Conservation (phyloP, 2,113 vertebrate genomes). For the Oreotrochilus melanogaster region DNA sequence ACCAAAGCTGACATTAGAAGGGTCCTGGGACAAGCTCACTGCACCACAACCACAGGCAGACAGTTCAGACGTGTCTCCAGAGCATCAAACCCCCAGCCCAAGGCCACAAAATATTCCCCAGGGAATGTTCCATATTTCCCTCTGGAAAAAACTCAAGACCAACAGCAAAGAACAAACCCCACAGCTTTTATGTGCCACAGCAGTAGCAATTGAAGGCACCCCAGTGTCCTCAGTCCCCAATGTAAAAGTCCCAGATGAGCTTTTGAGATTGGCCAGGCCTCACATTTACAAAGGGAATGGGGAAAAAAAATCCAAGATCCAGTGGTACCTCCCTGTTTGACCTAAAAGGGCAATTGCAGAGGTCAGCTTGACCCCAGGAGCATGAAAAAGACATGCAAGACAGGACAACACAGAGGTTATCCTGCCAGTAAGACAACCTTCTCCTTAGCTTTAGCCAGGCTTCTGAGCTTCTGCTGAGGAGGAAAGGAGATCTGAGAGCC, state of each 20-base stretch:
- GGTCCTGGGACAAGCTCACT: neutral
- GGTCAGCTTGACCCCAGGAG: neutral
- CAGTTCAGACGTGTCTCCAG: neutral
- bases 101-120: neutral
- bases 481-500: neutral
- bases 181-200: neutral
- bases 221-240: neutral
- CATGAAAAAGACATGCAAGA: neutral
- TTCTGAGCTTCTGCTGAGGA: neutral
- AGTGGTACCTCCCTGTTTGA: neutral
- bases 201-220: neutral
- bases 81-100: neutral
- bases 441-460: neutral
- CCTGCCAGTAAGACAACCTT: neutral
- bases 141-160: neutral
- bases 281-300: neutral
- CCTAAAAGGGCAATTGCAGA: neutral
- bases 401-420: neutral
- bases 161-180: constrained; percentile 31
- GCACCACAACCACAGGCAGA: neutral
- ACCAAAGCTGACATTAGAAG: neutral
- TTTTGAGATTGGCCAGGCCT: constrained; percentile 2
- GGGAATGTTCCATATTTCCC: neutral
- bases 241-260: neutral
- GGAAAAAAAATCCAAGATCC: neutral